Evolutionary conservation across 2,113 vertebrate species (phyloP).

Genomic region (Orycteropus afer): DNA sequence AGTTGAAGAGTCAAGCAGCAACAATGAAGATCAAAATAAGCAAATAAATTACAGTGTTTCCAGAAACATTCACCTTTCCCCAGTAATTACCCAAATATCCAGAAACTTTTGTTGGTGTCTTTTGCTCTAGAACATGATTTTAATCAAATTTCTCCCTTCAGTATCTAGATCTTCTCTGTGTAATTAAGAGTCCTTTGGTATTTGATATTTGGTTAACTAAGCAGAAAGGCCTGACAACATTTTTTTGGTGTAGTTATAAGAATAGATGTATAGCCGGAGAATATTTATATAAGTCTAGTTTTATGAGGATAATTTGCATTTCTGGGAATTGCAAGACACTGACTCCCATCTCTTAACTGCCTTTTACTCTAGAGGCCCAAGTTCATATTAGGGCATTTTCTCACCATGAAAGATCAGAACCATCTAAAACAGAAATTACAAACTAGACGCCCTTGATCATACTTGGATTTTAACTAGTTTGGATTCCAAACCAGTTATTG

Average conservation of each 20-base stretch:
- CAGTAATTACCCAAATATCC: not conserved
- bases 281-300: not conserved
- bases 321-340: not conserved
- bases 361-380: not conserved
- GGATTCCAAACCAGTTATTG: not conserved
- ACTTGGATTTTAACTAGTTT: not conserved
- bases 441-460: not conserved
- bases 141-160: not conserved
- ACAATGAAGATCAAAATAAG: not conserved
- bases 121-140: not conserved
- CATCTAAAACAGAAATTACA: not conserved
- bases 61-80: not conserved
- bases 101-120: not conserved
- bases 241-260: not conserved
- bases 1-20: not conserved
- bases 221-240: not conserved
- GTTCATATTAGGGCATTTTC: not conserved
- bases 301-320: not conserved
- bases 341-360: not conserved
- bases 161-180: not conserved
- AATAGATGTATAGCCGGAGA: not conserved
- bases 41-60: not conserved
- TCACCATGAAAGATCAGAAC: not conserved
- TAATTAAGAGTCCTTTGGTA: not conserved
- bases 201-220: conserved; percentile 7